Percentiles rank a stretch among this genome's conserved stretches.
Conservation (phyloP, 2,888 invertebrate genomes). For the Parelbella ahira region DNA sequence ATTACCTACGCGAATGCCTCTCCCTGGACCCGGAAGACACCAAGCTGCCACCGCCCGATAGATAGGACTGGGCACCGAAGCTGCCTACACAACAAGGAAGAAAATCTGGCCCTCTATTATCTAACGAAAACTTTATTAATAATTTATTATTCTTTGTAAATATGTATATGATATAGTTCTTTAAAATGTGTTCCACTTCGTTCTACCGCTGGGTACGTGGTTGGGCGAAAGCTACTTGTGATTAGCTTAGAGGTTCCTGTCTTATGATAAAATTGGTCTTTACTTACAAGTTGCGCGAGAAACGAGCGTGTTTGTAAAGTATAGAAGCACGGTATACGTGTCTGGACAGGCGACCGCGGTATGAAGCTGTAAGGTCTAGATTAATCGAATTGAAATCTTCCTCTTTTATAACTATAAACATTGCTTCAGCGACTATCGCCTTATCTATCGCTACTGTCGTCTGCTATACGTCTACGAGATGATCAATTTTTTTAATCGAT, state of each 20-base stretch:
- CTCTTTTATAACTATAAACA: slow-evolving; percentile 55
- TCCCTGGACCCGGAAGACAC: slow-evolving; percentile 90
- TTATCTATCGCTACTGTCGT: slow-evolving; percentile 52
- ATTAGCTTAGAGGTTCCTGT: slow-evolving; percentile 37
- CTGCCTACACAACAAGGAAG: too few relatives aligned
- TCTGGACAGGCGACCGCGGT: slow-evolving; percentile 28
- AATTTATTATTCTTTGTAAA: slow-evolving; percentile 66
- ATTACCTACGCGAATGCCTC: slow-evolving; percentile 94
- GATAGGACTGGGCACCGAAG: slow-evolving; percentile 49
- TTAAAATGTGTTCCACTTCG: slow-evolving; percentile 72
- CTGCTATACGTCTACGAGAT: slow-evolving; percentile 39
- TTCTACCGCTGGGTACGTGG: slow-evolving; percentile 9
- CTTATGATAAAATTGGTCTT: slow-evolving; percentile 27
- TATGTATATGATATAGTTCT: slow-evolving; percentile 76
- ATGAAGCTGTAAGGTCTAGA: slow-evolving; percentile 29
- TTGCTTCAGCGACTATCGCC: slow-evolving; percentile 64
- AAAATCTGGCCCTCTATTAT: slow-evolving; percentile 7
- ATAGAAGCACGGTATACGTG: slow-evolving; percentile 18
- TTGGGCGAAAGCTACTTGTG: slow-evolving; percentile 42
- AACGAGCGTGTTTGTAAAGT: slow-evolving; percentile 19
- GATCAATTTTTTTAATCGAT: slow-evolving; percentile 30
- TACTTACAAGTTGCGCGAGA: slow-evolving; percentile 18
- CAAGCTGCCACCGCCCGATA: slow-evolving; percentile 82
- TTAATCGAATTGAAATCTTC: slow-evolving; percentile 41
- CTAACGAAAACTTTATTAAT: slow-evolving; percentile 34